Evolutionary conservation across 1,140 invertebrate species (phyloP), one percentile per base, ranked within the genome.

Genomic region (Trypoxylus dichotomus): DNA sequence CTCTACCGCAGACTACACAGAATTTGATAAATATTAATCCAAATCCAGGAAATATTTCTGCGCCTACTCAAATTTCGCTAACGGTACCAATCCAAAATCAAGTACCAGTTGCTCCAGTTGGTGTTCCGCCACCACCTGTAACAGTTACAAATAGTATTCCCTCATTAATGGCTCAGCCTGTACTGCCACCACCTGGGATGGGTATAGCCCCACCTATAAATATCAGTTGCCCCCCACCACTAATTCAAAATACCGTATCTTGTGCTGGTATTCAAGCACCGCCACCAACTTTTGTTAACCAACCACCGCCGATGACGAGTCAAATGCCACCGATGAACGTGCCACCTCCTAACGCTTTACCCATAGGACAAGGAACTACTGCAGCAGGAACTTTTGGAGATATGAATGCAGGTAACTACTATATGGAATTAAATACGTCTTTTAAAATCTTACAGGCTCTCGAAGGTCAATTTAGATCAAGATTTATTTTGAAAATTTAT

Each of bases 311-410:
- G 7, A 73, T 79, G 11, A 79, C 78, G 1, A 85, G 81, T 76
- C 87, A 87, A 42, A 86, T 88, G 78, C 83, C 87, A 3, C 82
- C 86, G 11, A 86, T 88, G 81, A 88, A 86, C 73, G 86, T 88
- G 77, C 85, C 83, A 27, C 87, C 87, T 32, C 87, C 87, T 0
- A 83, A 83, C 25, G 82, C 84, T 25, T 83, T 85, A 25, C 83
- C 84, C 11, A 82, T 80, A 3, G 43, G 79, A 25, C 71, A 60
- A 24, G 29, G 78, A 8, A n/a, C 78, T 37, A 74, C 25, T 37
- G 75, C 60, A n/a, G 77, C 83, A 83, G 29, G 43, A 24, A 71
- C 43, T 63, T 81, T 80, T 15, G 78, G 77, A 24, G 83, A 83
- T 77, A 43, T 82, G 76, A 80, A 81, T 76, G 71, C 82, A 85